A percentile compares a stretch with the other conserved stretches of the same genome.
Conservation (phyloP, 2,888 invertebrate genomes). For the Eristalis intricaria region DNA sequence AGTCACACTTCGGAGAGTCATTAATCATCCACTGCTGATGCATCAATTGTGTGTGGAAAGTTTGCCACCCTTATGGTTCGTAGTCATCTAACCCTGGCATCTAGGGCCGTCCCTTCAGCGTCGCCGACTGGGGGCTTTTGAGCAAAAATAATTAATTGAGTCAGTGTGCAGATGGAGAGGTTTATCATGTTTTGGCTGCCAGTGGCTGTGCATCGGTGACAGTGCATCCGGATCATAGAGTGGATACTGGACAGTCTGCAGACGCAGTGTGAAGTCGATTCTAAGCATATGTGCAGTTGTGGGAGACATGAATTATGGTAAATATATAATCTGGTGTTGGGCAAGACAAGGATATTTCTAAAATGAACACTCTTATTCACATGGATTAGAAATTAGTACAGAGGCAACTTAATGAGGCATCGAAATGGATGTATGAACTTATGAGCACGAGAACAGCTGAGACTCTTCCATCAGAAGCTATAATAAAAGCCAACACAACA, state of each 20-base stretch:
- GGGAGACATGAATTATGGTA: background rate
- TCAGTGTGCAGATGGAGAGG: background rate
- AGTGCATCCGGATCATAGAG: background rate
- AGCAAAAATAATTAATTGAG: background rate
- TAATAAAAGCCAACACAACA: too few relatives aligned
- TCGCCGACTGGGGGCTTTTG: background rate
- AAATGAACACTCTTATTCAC: too few relatives aligned
- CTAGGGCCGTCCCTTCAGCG: background rate
- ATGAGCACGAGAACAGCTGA: too few relatives aligned
- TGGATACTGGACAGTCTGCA: background rate
- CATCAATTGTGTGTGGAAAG: conserved; percentile 68
- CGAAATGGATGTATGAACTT: too few relatives aligned
- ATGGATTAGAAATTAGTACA: too few relatives aligned
- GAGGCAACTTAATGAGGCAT: too few relatives aligned
- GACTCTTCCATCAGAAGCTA: too few relatives aligned
- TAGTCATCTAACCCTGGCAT: background rate
- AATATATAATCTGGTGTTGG: background rate
- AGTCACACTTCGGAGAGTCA: conserved; percentile 69
- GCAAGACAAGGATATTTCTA: too few relatives aligned
- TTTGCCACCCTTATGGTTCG: conserved; percentile 13
- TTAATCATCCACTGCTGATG: conserved; percentile 73
- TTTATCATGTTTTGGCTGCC: background rate
- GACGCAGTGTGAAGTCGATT: background rate
- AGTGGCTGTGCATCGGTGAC: background rate
- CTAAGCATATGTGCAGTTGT: background rate